phyloP scores from a whole-genome alignment of 2,113 vertebrate genomes.

The Phalacrocorax carbo region DNA sequence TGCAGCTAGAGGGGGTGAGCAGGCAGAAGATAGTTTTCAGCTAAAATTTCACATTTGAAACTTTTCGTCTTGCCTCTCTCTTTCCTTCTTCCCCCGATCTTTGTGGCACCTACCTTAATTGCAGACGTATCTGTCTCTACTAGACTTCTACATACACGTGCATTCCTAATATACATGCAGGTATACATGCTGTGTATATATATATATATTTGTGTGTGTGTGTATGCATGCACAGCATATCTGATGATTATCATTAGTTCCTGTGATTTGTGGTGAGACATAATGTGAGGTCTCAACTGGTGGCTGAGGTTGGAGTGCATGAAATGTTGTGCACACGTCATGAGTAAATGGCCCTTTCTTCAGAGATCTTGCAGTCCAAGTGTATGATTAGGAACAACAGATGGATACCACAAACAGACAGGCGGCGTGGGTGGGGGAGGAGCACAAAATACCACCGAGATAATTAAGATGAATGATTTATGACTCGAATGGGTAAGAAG shows the following conservation, averaged over 20 bases:
- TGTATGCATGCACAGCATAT: accelerated
- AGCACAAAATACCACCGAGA: neutral
- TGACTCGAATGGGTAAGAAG: neutral
- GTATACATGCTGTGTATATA: too few species aligned
- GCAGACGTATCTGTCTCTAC: neutral
- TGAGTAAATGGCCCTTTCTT: neutral
- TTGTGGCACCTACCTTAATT: neutral
- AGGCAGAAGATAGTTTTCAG: constrained; percentile 30
- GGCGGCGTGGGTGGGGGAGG: neutral
- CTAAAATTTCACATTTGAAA: neutral
- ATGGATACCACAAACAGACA: constrained; percentile 38
- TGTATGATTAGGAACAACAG: constrained; percentile 27
- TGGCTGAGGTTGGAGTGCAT: neutral
- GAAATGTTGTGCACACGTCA: neutral
- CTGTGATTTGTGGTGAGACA: neutral
- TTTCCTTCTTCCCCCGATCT: neutral
- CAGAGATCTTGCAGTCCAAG: neutral
- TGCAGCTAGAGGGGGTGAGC: constrained; percentile 63
- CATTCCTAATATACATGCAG: neutral
- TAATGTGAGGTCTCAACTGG: neutral
- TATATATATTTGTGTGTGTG: accelerated
- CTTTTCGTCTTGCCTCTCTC: neutral
- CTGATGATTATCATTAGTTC: neutral
- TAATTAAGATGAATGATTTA: constrained; percentile 54
- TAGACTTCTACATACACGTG: neutral